Evolutionary conservation across 2,888 invertebrate species (phyloP).

Genomic region (Taenaris catops): DNA sequence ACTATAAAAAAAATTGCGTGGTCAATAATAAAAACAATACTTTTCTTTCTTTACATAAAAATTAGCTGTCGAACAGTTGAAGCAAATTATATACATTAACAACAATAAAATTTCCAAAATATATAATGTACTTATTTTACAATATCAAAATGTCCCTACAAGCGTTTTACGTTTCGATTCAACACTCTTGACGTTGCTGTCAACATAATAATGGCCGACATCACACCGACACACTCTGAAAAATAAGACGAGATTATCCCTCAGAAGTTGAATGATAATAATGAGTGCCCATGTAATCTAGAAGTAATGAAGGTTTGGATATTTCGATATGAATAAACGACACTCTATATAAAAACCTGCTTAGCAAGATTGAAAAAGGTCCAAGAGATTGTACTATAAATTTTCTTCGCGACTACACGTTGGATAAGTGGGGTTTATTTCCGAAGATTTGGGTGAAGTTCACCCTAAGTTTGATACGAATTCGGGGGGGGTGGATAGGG

Average conservation of each 20-base stretch:
- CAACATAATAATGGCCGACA: too few species aligned
- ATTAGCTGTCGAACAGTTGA: too few species aligned
- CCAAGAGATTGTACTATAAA: conserved; percentile 59
- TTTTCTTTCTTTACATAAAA: too few species aligned
- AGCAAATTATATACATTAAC: too few species aligned
- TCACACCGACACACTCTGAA: conserved; percentile 6
- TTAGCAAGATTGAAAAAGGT: conserved; percentile 54
- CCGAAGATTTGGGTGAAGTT: conserved; percentile 54
- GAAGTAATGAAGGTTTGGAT: conserved; percentile 11
- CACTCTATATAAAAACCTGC: conserved; percentile 44
- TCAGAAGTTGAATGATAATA: conserved; percentile 10
- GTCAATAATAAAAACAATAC: too few species aligned
- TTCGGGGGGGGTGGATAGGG: conserved; percentile 27
- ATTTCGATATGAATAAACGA: conserved; percentile 54
- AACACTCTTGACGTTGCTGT: too few species aligned
- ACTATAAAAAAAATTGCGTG: too few species aligned
- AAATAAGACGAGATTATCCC: conserved; percentile 1
- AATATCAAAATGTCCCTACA: too few species aligned
- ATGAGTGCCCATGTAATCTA: conserved; percentile 5
- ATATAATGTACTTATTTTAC: too few species aligned
- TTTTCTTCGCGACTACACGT: conserved; percentile 56
- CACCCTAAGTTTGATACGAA: conserved; percentile 40
- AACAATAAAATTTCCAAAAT: too few species aligned
- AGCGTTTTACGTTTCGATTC: too few species aligned
- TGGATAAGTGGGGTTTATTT: conserved; percentile 66